Base-by-base conservation (phyloP, 2,888 invertebrate species). In the Parapristionchus giblindavisi region DNA sequence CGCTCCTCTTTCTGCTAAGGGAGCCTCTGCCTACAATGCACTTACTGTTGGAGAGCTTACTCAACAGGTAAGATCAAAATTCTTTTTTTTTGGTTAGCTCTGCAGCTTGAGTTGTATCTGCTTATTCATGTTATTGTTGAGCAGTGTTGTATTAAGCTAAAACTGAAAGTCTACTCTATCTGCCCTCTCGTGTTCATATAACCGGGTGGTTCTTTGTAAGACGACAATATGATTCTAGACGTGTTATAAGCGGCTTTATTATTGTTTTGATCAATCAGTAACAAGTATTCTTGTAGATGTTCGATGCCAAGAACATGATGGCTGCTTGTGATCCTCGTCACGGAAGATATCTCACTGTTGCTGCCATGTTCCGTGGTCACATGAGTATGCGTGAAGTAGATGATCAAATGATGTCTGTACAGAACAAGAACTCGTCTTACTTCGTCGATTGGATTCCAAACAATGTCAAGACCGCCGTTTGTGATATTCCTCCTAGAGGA, bases 381-480 rank as follows among this genome's bases (percentile, higher is more conserved):
- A 90, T 91, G 91, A 91, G 91, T 63, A 92, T 92, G 92, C 82
- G 87, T 72, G 86, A 75, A 63, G 84, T 84, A 43, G 84, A 84
- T 58, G 83, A 84, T 71, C 84, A 84, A 77, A 83, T 84, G 82
- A 79, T 83, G 83, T 78, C 78, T 14, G 81, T 83, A 40, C 84
- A 83, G 77, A 83, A 82, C 77, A 84, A 83, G 78, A 84, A 84
- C 78, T 83, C 82, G 11, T 81, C 83, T 5, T 84, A 83, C 76
- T 83, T 84, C 70, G 84, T 84, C 29, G 83, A 84, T 65, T 84
- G 83, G 84, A 84, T 84, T 75, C 84, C 84, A 43, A 94, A 94
- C 91, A 95, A 95, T 89, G 93, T 94, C 70, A 95, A 95, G 91
- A 93, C 93, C n/a, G 94, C 94, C 85, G 94, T 94, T 80, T 95